phyloP scores from a whole-genome alignment of 2,888 invertebrate species.

The Blastobasis adustella region DNA sequence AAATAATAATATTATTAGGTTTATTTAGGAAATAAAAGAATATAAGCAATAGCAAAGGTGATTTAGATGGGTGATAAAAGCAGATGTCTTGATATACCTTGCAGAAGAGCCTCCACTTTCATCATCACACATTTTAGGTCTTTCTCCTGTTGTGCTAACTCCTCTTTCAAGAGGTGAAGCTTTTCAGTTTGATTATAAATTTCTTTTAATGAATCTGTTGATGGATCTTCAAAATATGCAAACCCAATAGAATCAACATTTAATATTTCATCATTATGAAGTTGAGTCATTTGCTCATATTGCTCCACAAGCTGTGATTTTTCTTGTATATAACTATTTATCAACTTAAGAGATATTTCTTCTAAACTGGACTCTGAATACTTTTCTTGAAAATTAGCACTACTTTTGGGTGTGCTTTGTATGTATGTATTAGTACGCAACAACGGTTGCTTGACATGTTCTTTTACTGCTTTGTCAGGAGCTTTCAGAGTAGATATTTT shows the following conservation, averaged over 20 bases:
- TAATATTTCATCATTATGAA: constrained; percentile 70
- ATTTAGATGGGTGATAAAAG: too few relatives aligned
- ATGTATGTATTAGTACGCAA: constrained; percentile 78
- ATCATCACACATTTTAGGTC: constrained; percentile 70
- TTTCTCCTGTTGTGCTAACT: constrained; percentile 76
- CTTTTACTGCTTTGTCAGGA: constrained; percentile 38
- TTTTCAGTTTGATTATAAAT: constrained; percentile 79
- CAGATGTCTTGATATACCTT: constrained; percentile 28
- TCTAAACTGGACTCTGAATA: constrained; percentile 80
- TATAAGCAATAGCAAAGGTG: too few relatives aligned
- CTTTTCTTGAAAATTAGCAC: constrained; percentile 70
- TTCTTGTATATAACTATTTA: constrained; percentile 80
- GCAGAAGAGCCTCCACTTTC: constrained; percentile 46
- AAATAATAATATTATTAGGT: constrained; percentile 19
- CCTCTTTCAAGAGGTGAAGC: constrained; percentile 76
- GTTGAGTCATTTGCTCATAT: constrained; percentile 79
- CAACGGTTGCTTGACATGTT: constrained; percentile 43
- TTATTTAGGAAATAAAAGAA: too few relatives aligned
- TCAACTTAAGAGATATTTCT: constrained; percentile 83
- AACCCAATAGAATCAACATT: constrained; percentile 78
- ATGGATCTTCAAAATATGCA: constrained; percentile 75
- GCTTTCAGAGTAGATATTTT: constrained; percentile 76
- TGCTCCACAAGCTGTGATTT: constrained; percentile 81
- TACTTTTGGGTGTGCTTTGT: constrained; percentile 78
- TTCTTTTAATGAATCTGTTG: constrained; percentile 77